Percentiles rank a stretch among this genome's conserved stretches.
phyloP scores from a whole-genome alignment of 2,888 invertebrate species.

The Stenoptilia bipunctidactyla region DNA sequence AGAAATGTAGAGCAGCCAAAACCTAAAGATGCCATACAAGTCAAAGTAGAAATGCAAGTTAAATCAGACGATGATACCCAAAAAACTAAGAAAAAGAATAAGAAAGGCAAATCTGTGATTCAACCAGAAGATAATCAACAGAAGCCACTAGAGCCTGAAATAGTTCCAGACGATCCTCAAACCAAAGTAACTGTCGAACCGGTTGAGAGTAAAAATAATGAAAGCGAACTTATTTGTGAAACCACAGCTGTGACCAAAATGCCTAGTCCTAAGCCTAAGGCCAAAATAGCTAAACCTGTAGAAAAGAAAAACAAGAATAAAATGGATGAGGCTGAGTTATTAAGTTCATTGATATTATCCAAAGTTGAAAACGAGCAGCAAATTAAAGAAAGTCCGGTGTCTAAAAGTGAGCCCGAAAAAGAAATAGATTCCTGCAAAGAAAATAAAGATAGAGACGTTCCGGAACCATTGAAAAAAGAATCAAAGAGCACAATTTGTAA shows the following conservation, averaged over 20 bases:
- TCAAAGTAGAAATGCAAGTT: background rate
- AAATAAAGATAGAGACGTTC: no score
- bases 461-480: no score
- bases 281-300: constrained; percentile 47
- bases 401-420: no score
- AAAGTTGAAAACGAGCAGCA: no score
- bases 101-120: constrained; percentile 23
- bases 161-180: no score
- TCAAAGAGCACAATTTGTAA: no score
- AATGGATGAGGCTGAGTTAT: background rate
- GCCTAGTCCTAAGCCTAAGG: constrained; percentile 29
- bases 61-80: background rate
- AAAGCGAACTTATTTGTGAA: constrained; percentile 1
- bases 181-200: no score
- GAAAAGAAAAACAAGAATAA: constrained; percentile 38
- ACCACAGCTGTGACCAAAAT: constrained; percentile 15
- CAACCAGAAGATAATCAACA: constrained; percentile 4
- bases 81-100: constrained; percentile 24
- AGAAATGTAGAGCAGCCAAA: constrained; percentile 3
- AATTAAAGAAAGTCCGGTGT: no score
- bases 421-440: no score
- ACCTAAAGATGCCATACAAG: background rate
- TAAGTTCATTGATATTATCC: background rate
- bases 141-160: background rate
- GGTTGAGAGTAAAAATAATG: no score